Conservation (phyloP, 2,888 invertebrate species). For the Leptinotarsa haldemani region DNA sequence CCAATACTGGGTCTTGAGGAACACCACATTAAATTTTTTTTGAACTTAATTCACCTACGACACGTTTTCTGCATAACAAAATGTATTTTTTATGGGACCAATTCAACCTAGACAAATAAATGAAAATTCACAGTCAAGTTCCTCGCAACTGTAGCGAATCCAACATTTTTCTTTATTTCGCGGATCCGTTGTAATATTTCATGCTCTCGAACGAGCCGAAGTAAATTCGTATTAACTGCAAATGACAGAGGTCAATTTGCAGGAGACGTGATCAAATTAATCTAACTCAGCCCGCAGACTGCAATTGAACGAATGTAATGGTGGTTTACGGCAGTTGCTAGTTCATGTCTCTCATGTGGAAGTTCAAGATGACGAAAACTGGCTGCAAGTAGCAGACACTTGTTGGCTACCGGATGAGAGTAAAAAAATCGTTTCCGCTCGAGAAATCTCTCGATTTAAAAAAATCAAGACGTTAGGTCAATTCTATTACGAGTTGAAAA, state of each 20-base stretch:
- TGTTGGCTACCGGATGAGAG: neutral
- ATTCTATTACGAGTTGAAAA: too few species aligned
- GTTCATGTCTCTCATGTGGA: conserved; percentile 8
- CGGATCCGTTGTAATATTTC: neutral
- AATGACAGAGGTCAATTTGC: conserved; percentile 20
- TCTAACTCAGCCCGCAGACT: conserved; percentile 10
- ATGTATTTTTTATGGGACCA: too few species aligned
- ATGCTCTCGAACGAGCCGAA: conserved; percentile 4
- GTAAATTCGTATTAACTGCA: conserved; percentile 14
- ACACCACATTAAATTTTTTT: too few species aligned
- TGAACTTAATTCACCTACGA: too few species aligned
- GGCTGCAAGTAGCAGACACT: neutral
- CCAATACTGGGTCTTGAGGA: too few species aligned
- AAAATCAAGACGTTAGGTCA: too few species aligned
- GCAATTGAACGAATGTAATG: conserved; percentile 17
- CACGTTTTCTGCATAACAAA: too few species aligned
- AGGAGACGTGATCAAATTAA: conserved; percentile 15
- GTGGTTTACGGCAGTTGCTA: neutral
- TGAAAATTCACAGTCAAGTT: neutral
- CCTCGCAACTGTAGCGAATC: neutral
- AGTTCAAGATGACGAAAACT: conserved; percentile 9
- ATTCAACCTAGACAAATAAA: neutral
- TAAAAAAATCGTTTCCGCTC: neutral
- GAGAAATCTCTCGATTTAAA: too few species aligned
- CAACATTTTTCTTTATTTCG: conserved; percentile 1